Base-by-base conservation (phyloP, 2,113 vertebrate genomes). In the Paradoxurus hermaphroditus region DNA sequence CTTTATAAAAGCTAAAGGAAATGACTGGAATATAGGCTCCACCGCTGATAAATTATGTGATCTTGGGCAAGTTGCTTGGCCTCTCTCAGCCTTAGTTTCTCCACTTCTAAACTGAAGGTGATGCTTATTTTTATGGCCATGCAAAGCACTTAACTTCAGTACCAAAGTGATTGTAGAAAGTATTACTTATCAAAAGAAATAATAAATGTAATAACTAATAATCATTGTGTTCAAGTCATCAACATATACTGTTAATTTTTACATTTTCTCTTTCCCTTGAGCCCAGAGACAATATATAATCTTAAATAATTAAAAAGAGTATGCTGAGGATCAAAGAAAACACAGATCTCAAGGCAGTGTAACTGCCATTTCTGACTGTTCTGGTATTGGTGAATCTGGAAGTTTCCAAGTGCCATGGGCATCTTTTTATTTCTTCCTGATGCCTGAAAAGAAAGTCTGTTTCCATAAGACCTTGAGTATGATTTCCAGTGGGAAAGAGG, bases 401-500 rank as follows among this genome's bases (percentile, higher is more conserved):
- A 95, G 92, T 88, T 97, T 93, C 62, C 27, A 84, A 87, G 41
- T 90, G 77, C 90, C 96, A 90, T 68, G 39, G 82, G 96, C 63
- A 34, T 89, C 49, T 63, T 94, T 91, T 85, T 82, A 39, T 91
- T 97, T 92, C 95, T 85, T 94, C 92, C 67, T n/a, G 72, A 77
- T 59, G 72, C 78, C 92, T 63, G 92, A 94, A 95, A 97, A 95
- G 91, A 96, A 93, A 90, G 90, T 96, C 96, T 96, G 87, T 94
- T 97, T 97, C 97, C 85, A 8, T 96, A 96, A 97, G 91, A 96
- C 90, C 93, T 94, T 97, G 77, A 72, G 85, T 63, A 77, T 98
- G 95, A 97, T 97, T 97, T 97, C 96, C 95, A 97, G 90, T 82
- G 97, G 97, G 97, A 96, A 96, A 94, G 95, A 62, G 49, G 62